phyloP scores from a whole-genome alignment of 2,797 vertebrate genomes.

The Manis crassicaudata region DNA sequence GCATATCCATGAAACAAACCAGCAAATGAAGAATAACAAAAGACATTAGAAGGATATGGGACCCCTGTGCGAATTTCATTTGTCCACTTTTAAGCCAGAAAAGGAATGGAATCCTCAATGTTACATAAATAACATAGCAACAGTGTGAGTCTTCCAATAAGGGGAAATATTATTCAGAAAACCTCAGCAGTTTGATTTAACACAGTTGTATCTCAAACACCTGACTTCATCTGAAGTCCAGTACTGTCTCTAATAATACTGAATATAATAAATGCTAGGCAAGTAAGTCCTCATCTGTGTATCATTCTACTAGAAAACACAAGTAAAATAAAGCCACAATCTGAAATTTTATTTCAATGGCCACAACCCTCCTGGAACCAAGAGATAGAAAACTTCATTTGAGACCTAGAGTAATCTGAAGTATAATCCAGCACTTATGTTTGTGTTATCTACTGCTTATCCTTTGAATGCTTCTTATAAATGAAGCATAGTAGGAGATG shows the following conservation, averaged over 20 bases:
- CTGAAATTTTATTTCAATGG: constrained; percentile 15
- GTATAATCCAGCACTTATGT: neutral
- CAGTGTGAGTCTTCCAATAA: constrained; percentile 8
- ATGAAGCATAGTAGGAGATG: neutral
- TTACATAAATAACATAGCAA: constrained; percentile 7
- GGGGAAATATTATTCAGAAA: neutral
- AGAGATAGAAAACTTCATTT: constrained; percentile 1
- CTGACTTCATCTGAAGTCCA: neutral
- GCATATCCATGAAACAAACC: constrained; percentile 39
- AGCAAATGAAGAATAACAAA: neutral
- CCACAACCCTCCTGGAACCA: neutral
- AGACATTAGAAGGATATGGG: neutral
- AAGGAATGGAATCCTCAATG: constrained; percentile 33
- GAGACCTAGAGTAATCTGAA: constrained; percentile 2
- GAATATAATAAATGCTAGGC: neutral
- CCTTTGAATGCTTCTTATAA: constrained; percentile 31
- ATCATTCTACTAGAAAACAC: constrained; percentile 16
- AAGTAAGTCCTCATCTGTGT: neutral
- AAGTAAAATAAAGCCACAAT: constrained; percentile 15
- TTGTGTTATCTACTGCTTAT: neutral
- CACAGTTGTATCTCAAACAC: constrained; percentile 7
- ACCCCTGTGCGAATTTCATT: constrained; percentile 30
- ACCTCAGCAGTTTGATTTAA: constrained; percentile 4
- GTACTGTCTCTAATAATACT: neutral
- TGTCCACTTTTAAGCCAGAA: constrained; percentile 36